Evolutionary conservation across 2,888 invertebrate genomes (phyloP).

Genomic region (Meganola albula): DNA sequence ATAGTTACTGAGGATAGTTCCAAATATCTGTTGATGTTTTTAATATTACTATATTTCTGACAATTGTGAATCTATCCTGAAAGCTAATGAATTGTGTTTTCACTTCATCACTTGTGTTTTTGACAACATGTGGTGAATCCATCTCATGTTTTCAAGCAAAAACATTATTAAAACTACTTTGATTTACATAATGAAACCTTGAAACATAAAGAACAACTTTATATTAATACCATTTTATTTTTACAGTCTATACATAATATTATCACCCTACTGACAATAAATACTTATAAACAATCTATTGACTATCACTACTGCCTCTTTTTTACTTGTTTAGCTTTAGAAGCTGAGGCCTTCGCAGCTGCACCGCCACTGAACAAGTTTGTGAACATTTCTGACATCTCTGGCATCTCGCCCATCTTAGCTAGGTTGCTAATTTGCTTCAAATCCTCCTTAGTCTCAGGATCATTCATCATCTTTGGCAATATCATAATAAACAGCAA

Average conservation of each 20-base stretch:
- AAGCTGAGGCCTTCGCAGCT: conserved; percentile 58
- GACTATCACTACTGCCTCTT: conserved; percentile 56
- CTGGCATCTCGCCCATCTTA: conserved; percentile 92
- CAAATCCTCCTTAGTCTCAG: conserved; percentile 97
- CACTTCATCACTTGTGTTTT: no score
- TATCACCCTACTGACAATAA: conserved; percentile 36
- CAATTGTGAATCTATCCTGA: no score
- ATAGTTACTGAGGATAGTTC: no score
- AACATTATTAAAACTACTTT: no score
- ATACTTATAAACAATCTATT: conserved; percentile 31
- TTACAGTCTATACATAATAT: conserved; percentile 32
- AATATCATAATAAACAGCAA: conserved; percentile 92
- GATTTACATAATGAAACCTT: not conserved
- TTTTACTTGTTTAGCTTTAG: conserved; percentile 69
- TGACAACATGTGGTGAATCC: no score
- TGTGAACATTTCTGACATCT: conserved; percentile 96
- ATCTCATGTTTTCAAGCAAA: no score
- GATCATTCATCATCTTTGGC: conserved; percentile 98
- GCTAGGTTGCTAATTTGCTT: conserved; percentile 91
- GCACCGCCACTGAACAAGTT: conserved; percentile 87
- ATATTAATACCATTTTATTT: no score
- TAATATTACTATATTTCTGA: no score
- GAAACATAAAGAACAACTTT: conserved; percentile 17
- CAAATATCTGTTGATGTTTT: no score
- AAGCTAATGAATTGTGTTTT: no score